A percentile compares a stretch with the other conserved stretches of the same genome.
phyloP scores from a whole-genome alignment of 2,113 vertebrate species.

The Stictonetta naevosa region DNA sequence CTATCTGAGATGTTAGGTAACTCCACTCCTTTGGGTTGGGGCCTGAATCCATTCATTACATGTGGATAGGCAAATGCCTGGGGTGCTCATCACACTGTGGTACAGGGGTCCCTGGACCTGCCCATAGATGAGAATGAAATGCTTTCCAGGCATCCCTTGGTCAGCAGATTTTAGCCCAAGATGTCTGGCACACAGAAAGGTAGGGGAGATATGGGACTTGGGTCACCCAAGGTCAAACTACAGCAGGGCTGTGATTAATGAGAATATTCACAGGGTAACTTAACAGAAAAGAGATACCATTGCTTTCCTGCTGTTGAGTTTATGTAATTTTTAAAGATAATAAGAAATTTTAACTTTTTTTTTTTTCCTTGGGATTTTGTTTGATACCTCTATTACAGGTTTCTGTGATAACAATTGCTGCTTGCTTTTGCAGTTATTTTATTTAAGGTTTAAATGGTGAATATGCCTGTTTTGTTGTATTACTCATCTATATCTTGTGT shows the following conservation, averaged over 20 bases:
- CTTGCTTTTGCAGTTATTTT: neutral
- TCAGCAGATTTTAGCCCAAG: neutral
- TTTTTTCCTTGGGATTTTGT: neutral
- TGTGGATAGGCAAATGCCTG: neutral
- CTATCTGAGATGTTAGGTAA: neutral
- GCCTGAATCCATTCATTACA: neutral
- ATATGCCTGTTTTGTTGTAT: neutral
- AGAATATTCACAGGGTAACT: neutral
- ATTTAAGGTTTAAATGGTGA: neutral
- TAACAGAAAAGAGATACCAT: neutral
- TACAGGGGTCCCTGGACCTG: neutral
- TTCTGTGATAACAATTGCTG: accelerated
- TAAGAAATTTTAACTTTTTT: neutral
- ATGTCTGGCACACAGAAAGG: neutral
- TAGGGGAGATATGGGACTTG: neutral
- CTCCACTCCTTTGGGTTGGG: neutral
- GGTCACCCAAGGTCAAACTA: neutral
- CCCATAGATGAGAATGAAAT: neutral
- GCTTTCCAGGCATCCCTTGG: neutral
- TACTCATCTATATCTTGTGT: neutral
- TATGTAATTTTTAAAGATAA: neutral
- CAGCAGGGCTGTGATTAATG: neutral
- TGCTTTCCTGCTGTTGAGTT: neutral
- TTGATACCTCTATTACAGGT: neutral
- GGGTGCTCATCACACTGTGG: neutral